Evolutionary conservation across 2,113 vertebrate genomes (phyloP).

Genomic region (Triplophysa siluroides): DNA sequence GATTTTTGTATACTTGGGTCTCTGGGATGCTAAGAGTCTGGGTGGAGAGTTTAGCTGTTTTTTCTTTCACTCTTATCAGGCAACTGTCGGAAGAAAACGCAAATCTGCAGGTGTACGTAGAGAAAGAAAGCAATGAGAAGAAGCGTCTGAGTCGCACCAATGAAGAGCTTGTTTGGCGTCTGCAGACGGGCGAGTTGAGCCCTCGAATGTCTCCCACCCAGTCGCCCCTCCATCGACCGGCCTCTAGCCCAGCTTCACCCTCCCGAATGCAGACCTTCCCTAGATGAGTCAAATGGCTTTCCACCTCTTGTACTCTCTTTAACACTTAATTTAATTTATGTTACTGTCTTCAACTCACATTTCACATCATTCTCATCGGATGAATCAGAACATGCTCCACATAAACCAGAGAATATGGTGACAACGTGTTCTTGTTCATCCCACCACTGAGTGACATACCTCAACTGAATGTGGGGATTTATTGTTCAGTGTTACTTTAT

Average conservation of each 20-base stretch:
- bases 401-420: not conserved
- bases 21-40: too few relatives aligned
- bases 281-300: conserved; percentile 36
- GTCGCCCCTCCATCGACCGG: conserved; percentile 79
- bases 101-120: conserved; percentile 90
- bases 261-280: conserved; percentile 67
- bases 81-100: conserved; percentile 95
- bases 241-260: conserved; percentile 77
- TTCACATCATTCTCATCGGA: conserved; percentile 17
- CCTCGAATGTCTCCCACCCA: conserved; percentile 82
- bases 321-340: not conserved
- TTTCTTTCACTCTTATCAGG: conserved; percentile 65
- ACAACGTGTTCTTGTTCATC: not conserved
- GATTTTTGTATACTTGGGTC: too few relatives aligned
- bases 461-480: not conserved
- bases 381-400: not conserved
- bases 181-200: conserved; percentile 90
- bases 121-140: conserved; percentile 95
- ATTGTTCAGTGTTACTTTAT: not conserved
- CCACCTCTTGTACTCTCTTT: conserved; percentile 2
- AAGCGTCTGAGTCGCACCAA: conserved; percentile 94
- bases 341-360: not conserved
- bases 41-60: not conserved
- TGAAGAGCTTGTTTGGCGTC: conserved; percentile 95
- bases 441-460: not conserved